Base-by-base conservation (phyloP, 2,797 vertebrate genomes). In the Trematomus bernacchii region DNA sequence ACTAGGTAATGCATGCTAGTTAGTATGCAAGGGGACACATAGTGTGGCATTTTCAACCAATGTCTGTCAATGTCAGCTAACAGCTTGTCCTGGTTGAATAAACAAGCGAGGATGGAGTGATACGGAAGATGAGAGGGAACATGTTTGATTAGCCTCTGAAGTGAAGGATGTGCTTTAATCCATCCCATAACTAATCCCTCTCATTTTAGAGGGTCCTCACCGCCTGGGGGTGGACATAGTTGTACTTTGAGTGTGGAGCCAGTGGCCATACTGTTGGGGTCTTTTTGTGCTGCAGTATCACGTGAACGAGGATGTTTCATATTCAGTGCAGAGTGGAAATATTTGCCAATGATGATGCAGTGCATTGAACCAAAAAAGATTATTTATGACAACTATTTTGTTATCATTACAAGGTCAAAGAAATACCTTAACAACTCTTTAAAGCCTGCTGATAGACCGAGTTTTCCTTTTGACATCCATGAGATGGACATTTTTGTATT, bases 141-240 rank as follows among this genome's bases (percentile, higher is more conserved):
- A 77, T 92, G 86, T 93, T 93, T 92, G 89, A 94, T 93, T 91
- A 91, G 89, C 85, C 80, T 86, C 85, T 90, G 80, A 88, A 86
- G 86, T 54, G 85, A 82, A 67, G 60, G 78, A 82, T 80, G 60
- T 87, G 73, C 82, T 90, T 90, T 91, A 90, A 92, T 91, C 85
- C 85, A 71, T 76, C 70, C 77, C 82, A 73, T 71, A 66, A 78
- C 90, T 91, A 92, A 92, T 93, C 85, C 88, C 76, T 81, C 83
- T 87, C 68, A 68, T 90, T 66, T 76, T 83, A 64, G 80, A 92
- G 87, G 87, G 90, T 87, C 89, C 80, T 86, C 67, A 52, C 60
- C 52, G 83, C 84, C 87, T 67, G 40, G 43, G 64, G 87, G 65
- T 8, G 4, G 68, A 84, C 77, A 79, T 46, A 67, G 66, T 82